Evolutionary conservation across 2,888 invertebrate species (phyloP), one percentile per base, ranked within the genome.

Genomic region (Calliopum simillimum): DNA sequence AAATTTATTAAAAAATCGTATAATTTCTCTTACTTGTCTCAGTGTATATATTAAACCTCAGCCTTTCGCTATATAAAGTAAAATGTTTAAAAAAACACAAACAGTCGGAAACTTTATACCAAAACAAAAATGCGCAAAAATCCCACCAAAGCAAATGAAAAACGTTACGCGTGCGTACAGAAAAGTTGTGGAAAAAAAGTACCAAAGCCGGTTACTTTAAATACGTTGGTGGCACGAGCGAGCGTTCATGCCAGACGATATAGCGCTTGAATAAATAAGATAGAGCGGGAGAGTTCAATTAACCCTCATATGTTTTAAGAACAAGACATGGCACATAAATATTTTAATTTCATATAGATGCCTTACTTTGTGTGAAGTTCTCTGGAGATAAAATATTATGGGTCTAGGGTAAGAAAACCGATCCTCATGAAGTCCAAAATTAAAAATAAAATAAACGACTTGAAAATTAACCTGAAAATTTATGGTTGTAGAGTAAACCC

Each of bases 41-140:
- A 41, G n/a, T n/a, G n/a, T n/a, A n/a, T n/a, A 25, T 19, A 49
- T 44, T 51, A 13, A 46, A 56, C 14, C n/a, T 3, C 74, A 49
- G 71, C 71, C 69, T 58, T 70, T 56, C 68, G 68, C 46, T n/a
- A 67, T 49, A 68, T 74, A 78, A 76, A 76, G 74, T 70, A 68
- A 73, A 79, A 79, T 80, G 81, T 78, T 81, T 79, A 72, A 74
- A 61, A 68, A 73, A 55, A 69, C 74, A 74, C 74, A 75, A 77
- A 77, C 75, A 76, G 75, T 73, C 77, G 74, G 77, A 79, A 76
- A 76, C 77, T 82, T 80, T 82, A 82, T 82, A 74, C 68, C 14
- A 75, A 74, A 71, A 70, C 16, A 55, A 33, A 43, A 46, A 43
- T 21, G 23, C 43, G 46, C 25, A 46, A 47, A 55, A 47, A 49